Base-by-base conservation (phyloP, 2,797 vertebrate species). In the Australoheros facetus region DNA sequence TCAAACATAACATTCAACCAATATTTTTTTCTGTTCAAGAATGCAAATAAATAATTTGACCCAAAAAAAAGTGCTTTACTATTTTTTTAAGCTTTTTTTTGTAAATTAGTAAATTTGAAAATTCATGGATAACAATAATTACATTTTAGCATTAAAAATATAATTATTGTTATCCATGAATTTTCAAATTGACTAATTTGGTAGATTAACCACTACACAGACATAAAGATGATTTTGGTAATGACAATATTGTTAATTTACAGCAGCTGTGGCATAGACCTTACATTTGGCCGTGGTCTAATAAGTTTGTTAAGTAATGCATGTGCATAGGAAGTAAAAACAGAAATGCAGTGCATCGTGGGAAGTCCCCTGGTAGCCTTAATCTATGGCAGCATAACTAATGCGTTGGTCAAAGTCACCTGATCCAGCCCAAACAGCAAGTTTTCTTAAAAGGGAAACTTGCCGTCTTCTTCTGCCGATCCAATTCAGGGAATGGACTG, bases 271-370 rank as follows among this genome's bases (percentile, higher is more conserved):
- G 0, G 58, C 32, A 60, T 14, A 39, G 39, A 21, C 34, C 34
- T 60, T 60, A 60, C 7, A 60, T 34, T 59, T 2, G 37, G 34
- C 8, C 32, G 2, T 34, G 32, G 32, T 34, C 32, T 34, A 62
- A 62, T 62, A 7, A 48, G n/a, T 62, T 16, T 42, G 23, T 7
- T 13, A 3, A 39, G 37, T 23, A 42, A 21, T 64, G 4, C 10
- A 0, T 2, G 42, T 64, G 60, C 13, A 26, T 1, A 64, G 13
- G 13, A 42, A 64, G 21, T 64, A 21, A 42, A 45, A 64, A 26
- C 0, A 42, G 42, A 45, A 21, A 42, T 42, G 23, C 0, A 45
- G 39, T 1, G 23, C 60, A 42, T 64, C 3, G 0, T 26, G 14
- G 8, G 60, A 45, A 45, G 39, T 42, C 60, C 21, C 21, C 13